Percentiles rank a stretch among this genome's conserved stretches.
These are phyloP conservation scores for Napeogenes sylphis DNA, from an alignment of 2,888 invertebrate genomes.

Conservation along the genomic window DNA sequence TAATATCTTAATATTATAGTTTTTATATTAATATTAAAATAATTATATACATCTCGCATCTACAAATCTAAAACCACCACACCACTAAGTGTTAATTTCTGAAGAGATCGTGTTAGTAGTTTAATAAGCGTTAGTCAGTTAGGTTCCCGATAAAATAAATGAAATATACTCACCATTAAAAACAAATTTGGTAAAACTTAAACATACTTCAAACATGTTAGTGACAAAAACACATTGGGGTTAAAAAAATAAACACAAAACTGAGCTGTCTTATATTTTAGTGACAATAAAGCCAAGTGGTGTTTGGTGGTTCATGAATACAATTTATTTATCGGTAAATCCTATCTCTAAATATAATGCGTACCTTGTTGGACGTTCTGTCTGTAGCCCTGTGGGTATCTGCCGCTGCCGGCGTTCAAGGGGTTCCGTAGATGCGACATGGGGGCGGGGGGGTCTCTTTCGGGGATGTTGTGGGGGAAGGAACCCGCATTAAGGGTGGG, in stretches of 20 bases:
- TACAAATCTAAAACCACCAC: slow-evolving; percentile 64
- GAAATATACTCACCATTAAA: slow-evolving; percentile 58
- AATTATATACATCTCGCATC: slow-evolving; percentile 30
- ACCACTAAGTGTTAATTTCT: slow-evolving; percentile 58
- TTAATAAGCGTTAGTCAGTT: slow-evolving; percentile 60
- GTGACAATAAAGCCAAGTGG: slow-evolving; percentile 68
- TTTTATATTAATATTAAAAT: slow-evolving; percentile 28
- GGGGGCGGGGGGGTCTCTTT: slow-evolving; percentile 66
- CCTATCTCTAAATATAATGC: slow-evolving; percentile 52
- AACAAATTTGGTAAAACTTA: slow-evolving; percentile 8
- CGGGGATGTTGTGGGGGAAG: slow-evolving; percentile 63
- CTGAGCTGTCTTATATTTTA: slow-evolving; percentile 72
- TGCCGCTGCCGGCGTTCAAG: slow-evolving; percentile 65
- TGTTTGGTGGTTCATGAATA: slow-evolving; percentile 57
- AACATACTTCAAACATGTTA: slow-evolving; percentile 46
- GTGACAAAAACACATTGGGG: slow-evolving; percentile 47
- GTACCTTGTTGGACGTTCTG: slow-evolving; percentile 73
- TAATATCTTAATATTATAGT: slow-evolving; percentile 40
- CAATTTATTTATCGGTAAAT: slow-evolving; percentile 35
- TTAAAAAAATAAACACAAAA: slow-evolving; percentile 38
- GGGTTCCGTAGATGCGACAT: slow-evolving; percentile 72
- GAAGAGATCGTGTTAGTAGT: slow-evolving; percentile 45
- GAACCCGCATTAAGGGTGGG: slow-evolving; percentile 67
- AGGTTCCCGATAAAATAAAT: slow-evolving; percentile 39
- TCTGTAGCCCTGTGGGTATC: slow-evolving; percentile 69